Evolutionary conservation across 2,888 invertebrate genomes (phyloP).

Genomic region (Chymomyza fuscimana): DNA sequence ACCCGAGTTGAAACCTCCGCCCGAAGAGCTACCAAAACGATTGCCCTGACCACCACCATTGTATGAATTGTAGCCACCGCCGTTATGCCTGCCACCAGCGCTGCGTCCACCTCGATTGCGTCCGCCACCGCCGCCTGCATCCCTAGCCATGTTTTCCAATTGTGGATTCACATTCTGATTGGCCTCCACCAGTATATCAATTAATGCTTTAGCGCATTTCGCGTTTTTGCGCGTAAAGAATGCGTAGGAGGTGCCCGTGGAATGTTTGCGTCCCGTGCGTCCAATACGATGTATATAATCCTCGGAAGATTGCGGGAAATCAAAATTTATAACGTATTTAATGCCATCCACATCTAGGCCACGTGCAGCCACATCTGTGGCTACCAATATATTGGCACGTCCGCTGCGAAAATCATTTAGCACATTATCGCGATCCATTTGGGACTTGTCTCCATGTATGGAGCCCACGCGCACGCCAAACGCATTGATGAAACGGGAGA

Average conservation of each 20-base stretch:
- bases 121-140: constrained; percentile 80
- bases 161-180: constrained; percentile 94
- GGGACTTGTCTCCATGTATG: constrained; percentile 98
- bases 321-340: constrained; percentile 96
- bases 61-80: constrained; percentile 40
- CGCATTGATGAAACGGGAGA: constrained; percentile 89
- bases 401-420: constrained; percentile 92
- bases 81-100: constrained; percentile 29
- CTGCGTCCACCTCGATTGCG: constrained; percentile 73
- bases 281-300: constrained; percentile 98
- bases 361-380: constrained; percentile 97
- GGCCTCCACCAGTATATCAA: constrained; percentile 92
- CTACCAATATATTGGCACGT: constrained; percentile 92
- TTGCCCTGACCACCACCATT: constrained; percentile 28
- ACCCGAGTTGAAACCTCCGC: constrained; percentile 28
- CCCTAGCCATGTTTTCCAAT: constrained; percentile 87
- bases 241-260: constrained; percentile 94
- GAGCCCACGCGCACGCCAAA: constrained; percentile 90
- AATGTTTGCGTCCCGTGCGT: constrained; percentile 92
- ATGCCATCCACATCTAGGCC: constrained; percentile 97
- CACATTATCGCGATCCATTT: constrained; percentile 95
- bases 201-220: constrained; percentile 92
- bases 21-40: constrained; percentile 37
- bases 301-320: constrained; percentile 96
- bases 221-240: constrained; percentile 94